Evolutionary conservation across 53 echinoderm and acorn worm species (phyloP).

Genomic region (Apostichopus leukothele): DNA sequence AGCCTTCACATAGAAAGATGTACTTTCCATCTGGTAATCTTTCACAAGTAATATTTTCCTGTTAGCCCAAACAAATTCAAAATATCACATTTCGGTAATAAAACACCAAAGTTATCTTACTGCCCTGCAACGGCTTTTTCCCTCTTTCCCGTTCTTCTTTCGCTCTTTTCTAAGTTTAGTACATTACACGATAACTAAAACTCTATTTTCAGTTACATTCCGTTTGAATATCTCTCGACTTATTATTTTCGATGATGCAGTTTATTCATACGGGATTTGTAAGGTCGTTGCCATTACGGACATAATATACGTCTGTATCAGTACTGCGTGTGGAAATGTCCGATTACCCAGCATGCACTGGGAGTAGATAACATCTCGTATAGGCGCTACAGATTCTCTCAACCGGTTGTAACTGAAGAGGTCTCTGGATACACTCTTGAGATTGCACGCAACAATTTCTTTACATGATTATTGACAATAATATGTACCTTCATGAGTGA

Average conservation of each 20-base stretch:
- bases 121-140: no score
- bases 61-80: background rate
- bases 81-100: background rate
- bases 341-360: background rate
- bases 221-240: no score
- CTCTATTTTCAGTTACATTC: no score
- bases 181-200: no score
- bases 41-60: background rate
- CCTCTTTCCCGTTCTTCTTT: no score
- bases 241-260: no score
- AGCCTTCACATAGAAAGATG: background rate
- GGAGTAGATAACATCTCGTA: background rate
- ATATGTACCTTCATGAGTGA: conserved; percentile 1
- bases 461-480: conserved; percentile 15
- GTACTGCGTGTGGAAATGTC: background rate
- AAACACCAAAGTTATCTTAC: background rate
- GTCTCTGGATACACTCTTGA: background rate
- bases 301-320: background rate
- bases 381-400: background rate
- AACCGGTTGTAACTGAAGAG: background rate
- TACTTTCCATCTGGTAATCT: background rate
- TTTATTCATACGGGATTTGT: background rate
- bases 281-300: background rate
- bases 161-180: no score
- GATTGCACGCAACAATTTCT: background rate